Conservation (phyloP, 2,888 invertebrate genomes). For the Blastobasis lacticolella region DNA sequence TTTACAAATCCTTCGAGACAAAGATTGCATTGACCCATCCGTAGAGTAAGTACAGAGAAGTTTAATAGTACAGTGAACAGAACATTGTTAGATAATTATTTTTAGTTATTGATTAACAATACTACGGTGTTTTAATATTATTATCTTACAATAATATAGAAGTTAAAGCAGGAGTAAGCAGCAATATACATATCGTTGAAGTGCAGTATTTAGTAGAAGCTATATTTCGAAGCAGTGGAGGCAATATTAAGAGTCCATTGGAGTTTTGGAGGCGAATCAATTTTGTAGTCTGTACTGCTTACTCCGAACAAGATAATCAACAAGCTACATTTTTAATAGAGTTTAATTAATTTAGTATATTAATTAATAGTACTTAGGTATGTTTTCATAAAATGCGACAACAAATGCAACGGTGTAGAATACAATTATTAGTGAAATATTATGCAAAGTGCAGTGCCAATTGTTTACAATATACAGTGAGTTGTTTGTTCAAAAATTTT, state of each 20-base stretch:
- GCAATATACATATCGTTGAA: constrained; percentile 20
- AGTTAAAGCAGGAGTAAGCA: constrained; percentile 65
- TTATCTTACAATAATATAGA: constrained; percentile 58
- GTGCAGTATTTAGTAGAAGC: neutral
- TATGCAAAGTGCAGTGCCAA: constrained; percentile 63
- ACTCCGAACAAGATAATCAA: constrained; percentile 46
- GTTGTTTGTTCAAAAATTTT: constrained; percentile 19
- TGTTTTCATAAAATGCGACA: constrained; percentile 44
- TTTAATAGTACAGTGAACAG: constrained; percentile 51
- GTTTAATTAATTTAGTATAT: constrained; percentile 32
- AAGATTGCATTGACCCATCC: constrained; percentile 72
- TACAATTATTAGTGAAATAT: constrained; percentile 39
- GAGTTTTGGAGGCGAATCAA: neutral
- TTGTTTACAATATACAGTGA: constrained; percentile 47
- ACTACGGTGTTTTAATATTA: constrained; percentile 60
- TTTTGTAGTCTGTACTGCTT: constrained; percentile 37
- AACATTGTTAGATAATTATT: constrained; percentile 41
- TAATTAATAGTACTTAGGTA: constrained; percentile 21
- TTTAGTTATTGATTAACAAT: constrained; percentile 53
- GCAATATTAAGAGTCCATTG: neutral
- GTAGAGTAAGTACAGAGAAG: constrained; percentile 41
- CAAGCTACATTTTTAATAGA: constrained; percentile 54
- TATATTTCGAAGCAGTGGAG: neutral
- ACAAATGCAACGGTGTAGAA: constrained; percentile 59
- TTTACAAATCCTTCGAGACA: constrained; percentile 56